phyloP scores from a whole-genome alignment of 2,888 invertebrate genomes.

The Ellobium chinense region DNA sequence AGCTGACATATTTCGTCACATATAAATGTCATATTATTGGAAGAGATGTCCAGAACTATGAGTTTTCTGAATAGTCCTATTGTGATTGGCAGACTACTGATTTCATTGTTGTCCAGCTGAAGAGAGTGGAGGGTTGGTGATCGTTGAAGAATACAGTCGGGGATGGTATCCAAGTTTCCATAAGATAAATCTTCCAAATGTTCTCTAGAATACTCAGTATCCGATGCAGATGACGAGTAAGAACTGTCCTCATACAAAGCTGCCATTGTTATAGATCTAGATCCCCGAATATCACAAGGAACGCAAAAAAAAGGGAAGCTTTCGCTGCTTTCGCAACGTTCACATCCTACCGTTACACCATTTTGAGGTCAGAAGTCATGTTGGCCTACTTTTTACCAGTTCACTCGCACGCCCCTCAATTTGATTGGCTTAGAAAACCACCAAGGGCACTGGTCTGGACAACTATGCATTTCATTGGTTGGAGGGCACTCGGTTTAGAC shows the following conservation, averaged over 20 bases:
- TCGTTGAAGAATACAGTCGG: slow-evolving; percentile 64
- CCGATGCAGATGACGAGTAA: slow-evolving; percentile 51
- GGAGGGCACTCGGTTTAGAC: too few relatives aligned
- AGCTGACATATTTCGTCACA: slow-evolving; percentile 89
- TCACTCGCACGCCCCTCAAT: too few relatives aligned
- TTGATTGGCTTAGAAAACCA: slow-evolving; percentile 8
- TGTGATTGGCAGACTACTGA: slow-evolving; percentile 74
- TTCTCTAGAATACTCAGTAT: slow-evolving; percentile 66
- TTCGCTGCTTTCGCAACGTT: not conserved
- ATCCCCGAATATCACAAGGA: not conserved
- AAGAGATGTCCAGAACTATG: slow-evolving; percentile 91
- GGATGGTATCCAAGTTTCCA: slow-evolving; percentile 69
- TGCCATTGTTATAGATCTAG: slow-evolving; percentile 36
- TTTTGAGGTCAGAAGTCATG: slow-evolving; percentile 1
- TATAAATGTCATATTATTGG: slow-evolving; percentile 88
- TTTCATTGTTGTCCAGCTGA: slow-evolving; percentile 77
- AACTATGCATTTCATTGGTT: slow-evolving; percentile 22
- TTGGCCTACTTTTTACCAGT: too few relatives aligned
- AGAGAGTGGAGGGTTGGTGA: slow-evolving; percentile 83
- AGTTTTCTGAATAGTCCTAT: slow-evolving; percentile 82
- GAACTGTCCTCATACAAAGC: slow-evolving; percentile 25
- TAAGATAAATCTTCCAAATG: slow-evolving; percentile 74
- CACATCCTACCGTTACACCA: not conserved
- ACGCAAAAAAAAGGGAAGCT: not conserved
- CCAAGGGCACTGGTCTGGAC: not conserved